A percentile compares a stretch with the other conserved stretches of the same genome.
phyloP scores from a whole-genome alignment of 2,113 vertebrate species.

The Cnemophilus loriae region DNA sequence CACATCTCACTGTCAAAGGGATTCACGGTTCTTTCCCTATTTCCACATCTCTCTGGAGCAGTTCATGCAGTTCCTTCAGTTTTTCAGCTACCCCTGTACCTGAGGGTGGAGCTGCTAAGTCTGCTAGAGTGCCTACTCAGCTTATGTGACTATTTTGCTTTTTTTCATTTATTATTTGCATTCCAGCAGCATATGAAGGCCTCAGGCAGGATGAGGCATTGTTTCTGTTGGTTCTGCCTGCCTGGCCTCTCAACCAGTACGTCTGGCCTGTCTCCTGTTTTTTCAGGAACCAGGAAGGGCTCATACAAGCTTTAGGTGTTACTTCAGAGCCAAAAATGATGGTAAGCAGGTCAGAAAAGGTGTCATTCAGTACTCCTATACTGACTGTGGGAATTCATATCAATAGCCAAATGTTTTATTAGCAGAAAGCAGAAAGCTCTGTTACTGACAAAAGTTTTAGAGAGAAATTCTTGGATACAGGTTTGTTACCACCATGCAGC shows the following conservation, averaged over 20 bases:
- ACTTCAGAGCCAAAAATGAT: background rate
- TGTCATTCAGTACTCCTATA: background rate
- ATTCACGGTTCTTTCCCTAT: background rate
- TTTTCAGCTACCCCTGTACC: background rate
- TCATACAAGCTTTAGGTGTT: background rate
- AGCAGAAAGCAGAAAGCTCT: background rate
- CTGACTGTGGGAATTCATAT: background rate
- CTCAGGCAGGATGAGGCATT: background rate
- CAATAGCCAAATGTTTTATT: background rate
- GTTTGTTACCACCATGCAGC: background rate
- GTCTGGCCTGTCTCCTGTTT: background rate
- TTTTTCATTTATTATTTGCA: background rate
- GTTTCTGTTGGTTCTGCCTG: background rate
- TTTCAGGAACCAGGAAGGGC: background rate
- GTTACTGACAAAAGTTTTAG: background rate
- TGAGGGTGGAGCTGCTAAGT: background rate
- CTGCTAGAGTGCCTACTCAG: background rate
- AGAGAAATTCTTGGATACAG: background rate
- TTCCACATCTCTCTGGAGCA: background rate
- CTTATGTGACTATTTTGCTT: background rate
- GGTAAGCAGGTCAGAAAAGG: constrained; percentile 1
- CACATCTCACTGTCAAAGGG: background rate
- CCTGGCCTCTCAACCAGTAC: background rate
- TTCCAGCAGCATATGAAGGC: background rate
- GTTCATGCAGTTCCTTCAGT: background rate